Conservation (phyloP, 2,888 invertebrate species). For the Diabrotica balteata region DNA sequence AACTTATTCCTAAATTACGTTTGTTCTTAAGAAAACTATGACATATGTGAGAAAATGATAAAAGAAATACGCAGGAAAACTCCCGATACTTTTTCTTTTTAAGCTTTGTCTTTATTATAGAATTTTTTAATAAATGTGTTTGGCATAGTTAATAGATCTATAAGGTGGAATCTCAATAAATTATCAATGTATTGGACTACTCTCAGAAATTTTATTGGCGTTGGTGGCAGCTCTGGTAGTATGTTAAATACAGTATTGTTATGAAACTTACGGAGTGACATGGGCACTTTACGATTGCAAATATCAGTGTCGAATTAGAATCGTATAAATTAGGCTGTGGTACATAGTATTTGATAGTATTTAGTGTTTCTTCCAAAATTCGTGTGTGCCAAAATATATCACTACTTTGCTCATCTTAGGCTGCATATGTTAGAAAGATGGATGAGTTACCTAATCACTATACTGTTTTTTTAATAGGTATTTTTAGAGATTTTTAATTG, state of each 20-base stretch:
- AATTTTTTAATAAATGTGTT: too few species aligned
- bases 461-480: constrained; percentile 13
- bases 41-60: too few species aligned
- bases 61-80: too few species aligned
- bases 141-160: too few species aligned
- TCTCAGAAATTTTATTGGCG: background rate
- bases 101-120: too few species aligned
- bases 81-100: too few species aligned
- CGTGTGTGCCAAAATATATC: constrained; percentile 44
- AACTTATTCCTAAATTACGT: too few species aligned
- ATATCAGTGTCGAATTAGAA: constrained; percentile 41
- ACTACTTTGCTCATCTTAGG: constrained; percentile 37
- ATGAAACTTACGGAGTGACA: constrained; percentile 46
- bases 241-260: constrained; percentile 24
- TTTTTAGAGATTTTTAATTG: background rate
- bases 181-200: background rate
- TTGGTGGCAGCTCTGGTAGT: constrained; percentile 11
- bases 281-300: constrained; percentile 51
- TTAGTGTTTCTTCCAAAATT: constrained; percentile 43
- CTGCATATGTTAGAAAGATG: constrained; percentile 25
- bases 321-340: constrained; percentile 53
- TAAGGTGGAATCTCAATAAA: too few species aligned
- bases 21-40: too few species aligned
- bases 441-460: background rate
- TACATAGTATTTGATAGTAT: constrained; percentile 45